Base-by-base conservation (phyloP, 2,797 vertebrate species). In the Acropternis orthonyx region DNA sequence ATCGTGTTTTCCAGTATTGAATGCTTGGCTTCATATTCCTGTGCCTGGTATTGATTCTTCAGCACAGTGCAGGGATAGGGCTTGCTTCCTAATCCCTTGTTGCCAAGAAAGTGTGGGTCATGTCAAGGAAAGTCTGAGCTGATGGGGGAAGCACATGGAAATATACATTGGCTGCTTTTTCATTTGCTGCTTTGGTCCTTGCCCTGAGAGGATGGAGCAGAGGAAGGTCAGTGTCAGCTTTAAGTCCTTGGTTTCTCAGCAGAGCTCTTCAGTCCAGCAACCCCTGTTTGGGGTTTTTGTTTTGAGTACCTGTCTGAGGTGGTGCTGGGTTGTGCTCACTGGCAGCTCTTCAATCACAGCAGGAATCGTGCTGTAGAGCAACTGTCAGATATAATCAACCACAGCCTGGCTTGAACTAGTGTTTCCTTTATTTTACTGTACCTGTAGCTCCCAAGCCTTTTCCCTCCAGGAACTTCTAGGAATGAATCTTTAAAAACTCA, bases 151-250 rank as follows among this genome's bases (percentile, higher is more conserved):
- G 36, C 10, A 4, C 8, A 1, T 13, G 48, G 51, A 30, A 62
- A 24, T 22, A 1, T 3, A 8, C 24, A 20, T 0, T 0, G 14
- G 36, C 9, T 66, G 20, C 36, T 37, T 5, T 37, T 78, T 55
- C 37, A 0, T 16, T 66, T 16, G 52, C 39, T 43, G 10, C 52
- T 63, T 48, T 65, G 22, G 30, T 68, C 14, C 10, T 4, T 55
- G 41, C 28, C 30, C 27, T 9, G 34, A 52, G 28, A 73, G 17
- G 46, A 30, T 11, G 61, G 69, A 3, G 20, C 71, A 23, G 28
- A 88, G 20, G 37, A 55, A 78, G 30, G 22, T 59, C 9, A 4
- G 14, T 19, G 26, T 59, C 39, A 55, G 21, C 14, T 65, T 74
- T 61, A 49, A 21, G 17, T 9, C 58, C 48, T 28, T 15, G 43